Percentiles rank a stretch among this genome's conserved stretches.
phyloP scores from a whole-genome alignment of 2,888 invertebrate species.

The Brachyptera putata region DNA sequence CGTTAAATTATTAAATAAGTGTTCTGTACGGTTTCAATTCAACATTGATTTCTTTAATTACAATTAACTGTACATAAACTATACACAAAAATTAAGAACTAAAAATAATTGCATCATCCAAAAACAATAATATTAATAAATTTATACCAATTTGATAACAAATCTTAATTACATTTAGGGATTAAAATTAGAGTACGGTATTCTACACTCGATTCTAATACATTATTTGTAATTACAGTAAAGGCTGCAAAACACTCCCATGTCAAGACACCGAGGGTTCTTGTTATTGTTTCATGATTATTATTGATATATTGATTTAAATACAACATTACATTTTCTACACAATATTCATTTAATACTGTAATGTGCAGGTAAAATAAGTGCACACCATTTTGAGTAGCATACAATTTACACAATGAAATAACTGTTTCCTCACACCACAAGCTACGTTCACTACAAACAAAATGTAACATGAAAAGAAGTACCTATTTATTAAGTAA shows the following conservation, averaged over 20 bases:
- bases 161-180: conserved; percentile 2
- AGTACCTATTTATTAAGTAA: conserved; percentile 9
- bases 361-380: conserved; percentile 16
- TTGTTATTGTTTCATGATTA: too few relatives aligned
- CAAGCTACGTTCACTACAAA: conserved; percentile 14
- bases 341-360: conserved; percentile 15
- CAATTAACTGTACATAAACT: conserved; percentile 17
- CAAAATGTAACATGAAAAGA: conserved; percentile 9
- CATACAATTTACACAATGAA: conserved; percentile 7
- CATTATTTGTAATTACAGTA: conserved; percentile 4
- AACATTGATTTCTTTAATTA: too few relatives aligned
- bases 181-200: too few relatives aligned
- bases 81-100: conserved; percentile 3
- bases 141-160: not conserved
- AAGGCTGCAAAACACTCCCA: not conserved
- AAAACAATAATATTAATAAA: conserved; percentile 8
- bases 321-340: not conserved
- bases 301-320: too few relatives aligned
- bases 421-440: conserved; percentile 8
- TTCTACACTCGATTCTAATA: too few relatives aligned
- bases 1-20: too few relatives aligned
- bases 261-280: too few relatives aligned
- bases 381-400: conserved; percentile 2
- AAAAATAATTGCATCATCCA: conserved; percentile 8
- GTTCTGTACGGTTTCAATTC: too few relatives aligned